Evolutionary conservation across 2,888 invertebrate species (phyloP).

Genomic region (Cryptophagus acutangulus): DNA sequence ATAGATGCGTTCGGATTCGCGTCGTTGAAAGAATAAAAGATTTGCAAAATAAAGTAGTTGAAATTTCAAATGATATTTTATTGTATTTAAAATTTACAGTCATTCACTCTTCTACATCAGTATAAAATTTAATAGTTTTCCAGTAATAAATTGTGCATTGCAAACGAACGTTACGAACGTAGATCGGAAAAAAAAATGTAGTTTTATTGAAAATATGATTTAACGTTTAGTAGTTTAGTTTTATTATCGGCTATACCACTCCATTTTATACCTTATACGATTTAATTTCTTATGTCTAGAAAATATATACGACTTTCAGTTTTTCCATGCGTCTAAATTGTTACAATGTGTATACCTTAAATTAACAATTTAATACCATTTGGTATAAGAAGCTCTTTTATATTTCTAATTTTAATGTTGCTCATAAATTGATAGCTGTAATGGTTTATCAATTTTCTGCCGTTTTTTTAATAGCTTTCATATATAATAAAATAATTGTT

Average conservation of each 20-base stretch:
- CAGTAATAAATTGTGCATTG: conserved; percentile 36
- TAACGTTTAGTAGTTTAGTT: conserved; percentile 40
- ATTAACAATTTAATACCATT: no score
- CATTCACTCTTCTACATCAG: conserved; percentile 35
- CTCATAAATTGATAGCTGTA: no score
- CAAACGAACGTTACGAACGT: conserved; percentile 11
- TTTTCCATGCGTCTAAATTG: no score
- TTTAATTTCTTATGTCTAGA: conserved; percentile 27
- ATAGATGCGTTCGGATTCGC: no score
- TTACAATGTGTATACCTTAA: no score
- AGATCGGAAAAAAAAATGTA: conserved; percentile 11
- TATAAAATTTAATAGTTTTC: conserved; percentile 43
- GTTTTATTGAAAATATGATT: conserved; percentile 48
- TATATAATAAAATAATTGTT: no score
- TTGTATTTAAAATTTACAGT: conserved; percentile 43
- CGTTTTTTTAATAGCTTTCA: no score
- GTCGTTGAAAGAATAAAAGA: no score
- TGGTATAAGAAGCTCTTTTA: no score
- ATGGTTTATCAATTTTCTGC: no score
- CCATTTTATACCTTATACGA: conserved; percentile 35
- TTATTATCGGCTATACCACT: conserved; percentile 31
- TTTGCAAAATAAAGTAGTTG: conserved; percentile 14
- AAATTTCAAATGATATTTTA: conserved; percentile 40
- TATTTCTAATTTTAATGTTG: no score
- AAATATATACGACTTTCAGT: conserved; percentile 29